A percentile compares a stretch with the other conserved stretches of the same genome.
These are phyloP conservation scores for Dugesia japonica DNA, from an alignment of 2,888 invertebrate genomes.

Conservation along the genomic window DNA sequence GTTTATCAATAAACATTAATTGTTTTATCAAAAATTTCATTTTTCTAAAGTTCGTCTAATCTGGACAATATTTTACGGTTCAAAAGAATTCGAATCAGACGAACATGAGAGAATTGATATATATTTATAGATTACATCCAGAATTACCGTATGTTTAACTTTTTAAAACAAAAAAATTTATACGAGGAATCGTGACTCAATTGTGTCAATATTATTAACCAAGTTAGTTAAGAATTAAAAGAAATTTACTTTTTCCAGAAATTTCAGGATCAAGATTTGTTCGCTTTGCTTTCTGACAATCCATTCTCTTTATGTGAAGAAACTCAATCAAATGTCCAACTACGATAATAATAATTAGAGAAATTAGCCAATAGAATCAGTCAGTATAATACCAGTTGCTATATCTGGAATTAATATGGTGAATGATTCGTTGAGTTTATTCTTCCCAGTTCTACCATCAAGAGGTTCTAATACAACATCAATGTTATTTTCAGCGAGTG, in stretches of 20 bases:
- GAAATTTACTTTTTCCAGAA: not conserved
- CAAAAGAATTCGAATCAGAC: no score
- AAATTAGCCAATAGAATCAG: not conserved
- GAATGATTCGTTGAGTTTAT: not conserved
- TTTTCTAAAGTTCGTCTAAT: no score
- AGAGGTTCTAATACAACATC: not conserved
- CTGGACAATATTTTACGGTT: no score
- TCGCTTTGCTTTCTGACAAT: not conserved
- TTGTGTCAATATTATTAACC: no score
- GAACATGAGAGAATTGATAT: no score
- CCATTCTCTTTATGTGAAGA: not conserved
- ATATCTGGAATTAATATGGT: not conserved
- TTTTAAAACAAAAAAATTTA: no score
- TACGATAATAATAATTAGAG: not conserved
- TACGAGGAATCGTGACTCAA: no score
- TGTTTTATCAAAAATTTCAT: no score
- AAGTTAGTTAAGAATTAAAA: not conserved
- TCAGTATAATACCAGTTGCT: not conserved
- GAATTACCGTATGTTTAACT: no score
- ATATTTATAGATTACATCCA: no score
- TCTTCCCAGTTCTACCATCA: not conserved
- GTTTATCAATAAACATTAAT: no score
- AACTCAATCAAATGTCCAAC: conserved; percentile 3
- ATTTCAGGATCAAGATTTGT: not conserved
- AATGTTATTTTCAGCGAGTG: not conserved